Evolutionary conservation across 2,797 vertebrate genomes (phyloP).

Genomic region (Hirundo rustica): DNA sequence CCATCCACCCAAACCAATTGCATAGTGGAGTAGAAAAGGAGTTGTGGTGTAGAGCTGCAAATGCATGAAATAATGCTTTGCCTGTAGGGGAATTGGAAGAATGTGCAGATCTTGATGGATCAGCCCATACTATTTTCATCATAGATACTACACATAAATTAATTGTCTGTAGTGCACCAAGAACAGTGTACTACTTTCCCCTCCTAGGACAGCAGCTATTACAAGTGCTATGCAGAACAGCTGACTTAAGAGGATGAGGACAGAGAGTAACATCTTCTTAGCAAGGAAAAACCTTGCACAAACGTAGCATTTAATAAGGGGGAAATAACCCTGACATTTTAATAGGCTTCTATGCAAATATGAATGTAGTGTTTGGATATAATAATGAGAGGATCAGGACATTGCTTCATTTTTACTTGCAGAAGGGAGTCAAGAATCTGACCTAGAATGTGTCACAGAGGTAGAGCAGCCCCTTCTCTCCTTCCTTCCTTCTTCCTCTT

Average conservation of each 20-base stretch:
- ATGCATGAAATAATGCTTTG: background rate
- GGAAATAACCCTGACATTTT: background rate
- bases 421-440: background rate
- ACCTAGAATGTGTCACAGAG: background rate
- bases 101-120: background rate
- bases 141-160: background rate
- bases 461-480: background rate
- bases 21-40: background rate
- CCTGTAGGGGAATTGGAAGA: background rate
- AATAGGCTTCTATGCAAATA: background rate
- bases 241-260: background rate
- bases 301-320: background rate
- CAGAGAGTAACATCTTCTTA: background rate
- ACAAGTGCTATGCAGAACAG: background rate
- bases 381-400: background rate
- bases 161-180: background rate
- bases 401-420: background rate
- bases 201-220: background rate
- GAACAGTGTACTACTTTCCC: background rate
- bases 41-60: background rate
- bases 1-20: background rate
- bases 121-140: background rate
- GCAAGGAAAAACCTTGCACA: background rate
- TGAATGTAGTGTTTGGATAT: background rate
- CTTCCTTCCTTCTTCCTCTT: background rate